Base-by-base conservation (phyloP, 2,888 invertebrate genomes). In the Dascillus cervinus region DNA sequence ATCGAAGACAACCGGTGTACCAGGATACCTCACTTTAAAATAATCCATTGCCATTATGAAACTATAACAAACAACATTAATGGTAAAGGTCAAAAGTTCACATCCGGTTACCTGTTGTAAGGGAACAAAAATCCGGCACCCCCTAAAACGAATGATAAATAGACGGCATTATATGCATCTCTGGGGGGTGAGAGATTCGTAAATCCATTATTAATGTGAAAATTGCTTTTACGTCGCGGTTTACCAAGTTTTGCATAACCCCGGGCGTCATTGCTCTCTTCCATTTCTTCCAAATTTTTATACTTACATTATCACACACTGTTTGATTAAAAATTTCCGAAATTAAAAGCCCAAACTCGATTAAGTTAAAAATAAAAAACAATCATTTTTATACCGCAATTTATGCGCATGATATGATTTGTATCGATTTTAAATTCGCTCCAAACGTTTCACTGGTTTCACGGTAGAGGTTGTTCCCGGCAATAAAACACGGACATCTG, bases 11-110 rank as follows among this genome's bases (percentile, higher is more conserved):
- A 92, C 88, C 2, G 86, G 84, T 1, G 85, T 78, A 32, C 79
- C 79, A 0, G 88, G 89, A 61, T 86, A 91, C 46, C 83, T 76
- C 11, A 73, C 71, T 66, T 89, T 87, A 69, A 89, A 92, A 66
- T 88, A 92, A 66, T 92, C 92, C 49, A 89, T 88, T 4, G 92
- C 91, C 66, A 90, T 89, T 57, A 92, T 88, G 62, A 92, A 92
- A 60, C 90, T 89, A 69, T 26, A 70, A 47, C 41, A 50, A 37
- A 22, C 10, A 33, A 17, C 23, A 37, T 27, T 17, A n/a, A n/a
- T n/a, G n/a, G n/a, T n/a, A n/a, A n/a, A 13, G n/a, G 8, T 10
- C 9, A 6, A 8, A 8, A 13, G 9, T 11, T 2, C 3, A 13
- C 9, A 10, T 4, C 10, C 39, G 33, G 31, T 55, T 65, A 88